These are phyloP conservation scores for Agelas oroides DNA, from an alignment of 37 sponge, comb jelly and placozoan species.

Conservation along the genomic window DNA sequence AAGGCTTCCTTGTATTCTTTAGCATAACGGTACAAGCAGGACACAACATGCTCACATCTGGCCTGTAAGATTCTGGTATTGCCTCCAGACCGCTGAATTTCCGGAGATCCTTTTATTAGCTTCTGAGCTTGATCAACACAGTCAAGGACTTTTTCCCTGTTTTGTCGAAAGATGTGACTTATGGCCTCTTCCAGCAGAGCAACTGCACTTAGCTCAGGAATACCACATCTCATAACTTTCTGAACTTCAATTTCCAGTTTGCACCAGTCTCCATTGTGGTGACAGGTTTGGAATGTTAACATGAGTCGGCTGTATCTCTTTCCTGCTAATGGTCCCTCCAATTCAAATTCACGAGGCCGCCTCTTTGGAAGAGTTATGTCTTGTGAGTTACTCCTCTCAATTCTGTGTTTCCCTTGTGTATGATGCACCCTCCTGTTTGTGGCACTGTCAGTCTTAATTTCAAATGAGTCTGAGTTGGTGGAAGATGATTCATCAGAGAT, in stretches of 20 bases:
- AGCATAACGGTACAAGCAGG: neutral
- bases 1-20: neutral
- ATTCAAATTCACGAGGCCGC: too few relatives aligned
- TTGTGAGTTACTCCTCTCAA: too few relatives aligned
- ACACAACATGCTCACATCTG: neutral
- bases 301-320: neutral
- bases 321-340: too few relatives aligned
- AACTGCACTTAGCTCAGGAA: too few relatives aligned
- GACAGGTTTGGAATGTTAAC: neutral
- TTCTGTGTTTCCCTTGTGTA: too few relatives aligned
- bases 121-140: neutral
- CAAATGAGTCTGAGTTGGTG: too few relatives aligned
- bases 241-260: neutral
- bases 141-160: neutral
- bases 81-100: neutral
- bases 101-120: too few relatives aligned
- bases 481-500: too few relatives aligned
- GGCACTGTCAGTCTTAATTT: too few relatives aligned
- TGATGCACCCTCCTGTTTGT: too few relatives aligned
- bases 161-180: neutral
- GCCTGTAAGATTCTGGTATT: neutral
- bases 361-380: too few relatives aligned
- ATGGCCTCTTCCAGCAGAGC: neutral
- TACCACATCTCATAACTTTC: neutral
- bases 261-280: constrained; percentile 7